Evolutionary conservation across 2,888 invertebrate species (phyloP), one percentile per base, ranked within the genome.

Genomic region (Carcina quercana): DNA sequence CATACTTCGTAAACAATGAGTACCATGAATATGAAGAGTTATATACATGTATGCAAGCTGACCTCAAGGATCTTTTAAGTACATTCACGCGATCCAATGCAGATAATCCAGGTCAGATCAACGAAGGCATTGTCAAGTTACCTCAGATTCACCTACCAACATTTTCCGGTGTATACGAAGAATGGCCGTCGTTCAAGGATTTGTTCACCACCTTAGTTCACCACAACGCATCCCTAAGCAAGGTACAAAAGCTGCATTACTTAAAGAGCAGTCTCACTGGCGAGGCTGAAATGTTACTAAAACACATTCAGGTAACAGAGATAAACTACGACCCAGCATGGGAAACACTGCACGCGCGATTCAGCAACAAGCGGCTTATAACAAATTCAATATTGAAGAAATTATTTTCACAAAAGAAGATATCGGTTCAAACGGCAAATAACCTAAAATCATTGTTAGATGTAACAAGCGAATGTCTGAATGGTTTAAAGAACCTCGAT

Each of bases 401-500:
- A 34, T 30, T 49, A 13, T 44, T 50, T 32, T 15, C 17, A 8
- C 45, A 43, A 30, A 42, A 33, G 19, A 46, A 38, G 28, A 26
- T 47, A 13, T 27, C 13, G 1, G 28, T 14, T 5, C 38, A 43
- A 26, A 30, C 43, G 10, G 26, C 47, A 5, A 32, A 7, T 13
- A 34, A 36, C 17, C 35, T 52, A 5, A 50, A 52, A 31, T n/a
- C 15, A 14, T 17, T 51, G 3, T 11, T 52, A 3, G 52, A 52
- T 21, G 49, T 41, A 1, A 51, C 51, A 1, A 36, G 31, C 1
- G 48, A 56, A 25, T 50, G 50, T 25, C 12, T 54, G 5, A 42
- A 41, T 28, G 38, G 30, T 24, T 27, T 52, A 6, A 30, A 42
- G 10, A 45, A 50, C 29, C n/a, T 50, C 8, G 24, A 39, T 5